A percentile compares a stretch with the other conserved stretches of the same genome.
These are phyloP conservation scores for Microctonus hyperodae DNA, from an alignment of 2,888 invertebrate species.

Conservation along the genomic window DNA sequence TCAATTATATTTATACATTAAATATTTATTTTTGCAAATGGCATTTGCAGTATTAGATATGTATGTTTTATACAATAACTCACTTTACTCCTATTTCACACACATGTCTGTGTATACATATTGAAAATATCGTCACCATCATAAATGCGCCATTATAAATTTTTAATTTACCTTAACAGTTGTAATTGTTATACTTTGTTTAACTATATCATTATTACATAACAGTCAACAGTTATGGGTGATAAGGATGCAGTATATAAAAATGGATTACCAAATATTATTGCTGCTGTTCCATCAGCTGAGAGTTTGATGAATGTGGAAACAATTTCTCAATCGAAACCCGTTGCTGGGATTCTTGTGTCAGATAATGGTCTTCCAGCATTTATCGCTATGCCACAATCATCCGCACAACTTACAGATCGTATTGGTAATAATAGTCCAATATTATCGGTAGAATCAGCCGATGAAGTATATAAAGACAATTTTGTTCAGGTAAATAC, in stretches of 20 bases:
- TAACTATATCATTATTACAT: too few relatives aligned
- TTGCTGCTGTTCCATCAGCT: constrained; percentile 48
- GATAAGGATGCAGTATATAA: constrained; percentile 7
- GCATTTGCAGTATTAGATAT: too few relatives aligned
- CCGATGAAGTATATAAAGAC: constrained; percentile 57
- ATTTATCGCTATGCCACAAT: constrained; percentile 58
- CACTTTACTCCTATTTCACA: too few relatives aligned
- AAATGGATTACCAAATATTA: constrained; percentile 42
- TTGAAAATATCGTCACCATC: too few relatives aligned
- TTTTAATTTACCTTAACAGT: too few relatives aligned
- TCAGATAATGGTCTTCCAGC: constrained; percentile 49
- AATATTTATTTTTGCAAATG: too few relatives aligned
- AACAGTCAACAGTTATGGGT: constrained; percentile 39
- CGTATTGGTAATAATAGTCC: constrained; percentile 57
- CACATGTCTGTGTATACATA: too few relatives aligned
- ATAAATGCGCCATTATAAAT: too few relatives aligned
- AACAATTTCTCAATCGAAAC: constrained; percentile 35
- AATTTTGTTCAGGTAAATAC: constrained; percentile 38
- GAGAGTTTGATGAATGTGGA: constrained; percentile 41
- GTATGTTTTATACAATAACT: too few relatives aligned
- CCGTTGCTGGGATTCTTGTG: constrained; percentile 33
- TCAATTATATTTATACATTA: too few relatives aligned
- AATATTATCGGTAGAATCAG: constrained; percentile 50
- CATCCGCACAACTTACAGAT: constrained; percentile 54
- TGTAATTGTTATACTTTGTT: too few relatives aligned